These are phyloP conservation scores for Nomada ruficornis DNA, from an alignment of 2,888 invertebrate species.

Conservation along the genomic window DNA sequence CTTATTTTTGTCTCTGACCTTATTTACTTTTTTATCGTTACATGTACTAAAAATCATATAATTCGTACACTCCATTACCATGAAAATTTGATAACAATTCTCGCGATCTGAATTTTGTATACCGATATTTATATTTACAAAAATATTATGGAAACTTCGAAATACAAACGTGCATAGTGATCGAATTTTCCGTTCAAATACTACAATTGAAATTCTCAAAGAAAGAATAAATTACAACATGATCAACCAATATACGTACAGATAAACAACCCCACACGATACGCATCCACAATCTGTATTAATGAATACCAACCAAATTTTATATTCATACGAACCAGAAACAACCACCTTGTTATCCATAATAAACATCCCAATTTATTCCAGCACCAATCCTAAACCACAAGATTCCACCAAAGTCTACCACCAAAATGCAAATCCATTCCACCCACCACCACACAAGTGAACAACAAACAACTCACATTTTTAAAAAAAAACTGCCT, in stretches of 20 bases:
- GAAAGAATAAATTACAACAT: no score
- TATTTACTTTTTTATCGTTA: no score
- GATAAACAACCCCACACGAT: neutral
- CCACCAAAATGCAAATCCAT: neutral
- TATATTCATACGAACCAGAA: neutral
- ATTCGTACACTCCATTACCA: no score
- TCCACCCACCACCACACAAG: neutral
- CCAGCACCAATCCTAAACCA: neutral
- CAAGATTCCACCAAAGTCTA: neutral
- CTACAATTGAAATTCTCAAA: no score
- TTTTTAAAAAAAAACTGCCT: neutral
- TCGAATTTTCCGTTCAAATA: no score
- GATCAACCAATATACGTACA: neutral
- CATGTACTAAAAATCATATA: no score
- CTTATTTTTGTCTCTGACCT: no score
- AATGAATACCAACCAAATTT: neutral
- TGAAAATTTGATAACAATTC: no score
- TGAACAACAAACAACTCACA: neutral
- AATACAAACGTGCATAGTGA: no score
- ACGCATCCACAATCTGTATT: neutral
- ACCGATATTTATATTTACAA: no score
- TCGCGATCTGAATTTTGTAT: no score
- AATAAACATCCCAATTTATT: conserved; percentile 1
- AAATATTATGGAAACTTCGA: no score
- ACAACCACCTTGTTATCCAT: neutral